Evolutionary conservation across 1,140 invertebrate species (phyloP).

Genomic region (Tetragnatha versicolor): DNA sequence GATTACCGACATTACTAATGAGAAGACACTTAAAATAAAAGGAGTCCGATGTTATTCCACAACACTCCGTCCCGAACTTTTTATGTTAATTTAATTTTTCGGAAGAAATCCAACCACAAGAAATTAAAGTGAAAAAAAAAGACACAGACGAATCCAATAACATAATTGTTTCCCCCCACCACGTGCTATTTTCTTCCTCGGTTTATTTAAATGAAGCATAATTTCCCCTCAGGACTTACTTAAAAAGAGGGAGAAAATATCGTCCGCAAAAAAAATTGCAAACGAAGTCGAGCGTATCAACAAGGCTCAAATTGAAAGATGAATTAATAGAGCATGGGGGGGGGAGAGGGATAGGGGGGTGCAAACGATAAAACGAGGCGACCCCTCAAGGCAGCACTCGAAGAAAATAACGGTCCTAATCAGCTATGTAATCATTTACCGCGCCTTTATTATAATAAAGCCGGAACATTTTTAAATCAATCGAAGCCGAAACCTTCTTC

Average conservation of each 20-base stretch:
- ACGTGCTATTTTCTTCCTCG: background rate
- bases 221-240: conserved; percentile 11
- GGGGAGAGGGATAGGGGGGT: background rate
- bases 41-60: background rate
- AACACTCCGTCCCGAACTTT: background rate
- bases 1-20: background rate
- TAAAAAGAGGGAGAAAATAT: background rate
- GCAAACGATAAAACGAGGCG: conserved; percentile 38
- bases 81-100: background rate
- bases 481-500: conserved; percentile 25
- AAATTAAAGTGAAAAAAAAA: background rate
- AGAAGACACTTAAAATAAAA: background rate
- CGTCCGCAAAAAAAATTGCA: background rate
- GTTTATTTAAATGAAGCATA: conserved; percentile 24
- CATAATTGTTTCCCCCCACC: conserved; percentile 19
- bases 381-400: conserved; percentile 41
- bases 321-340: conserved; percentile 32
- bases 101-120: background rate
- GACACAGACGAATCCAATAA: no score
- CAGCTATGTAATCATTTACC: conserved; percentile 55
- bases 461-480: conserved; percentile 54
- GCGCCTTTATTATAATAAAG: conserved; percentile 54
- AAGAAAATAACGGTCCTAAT: conserved; percentile 55
- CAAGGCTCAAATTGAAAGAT: conserved; percentile 48
- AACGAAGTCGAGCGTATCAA: conserved; percentile 34